A percentile compares a stretch with the other conserved stretches of the same genome.
Evolutionary conservation across 1,140 invertebrate species (phyloP).

Genomic region (Heliconius hewitsoni): DNA sequence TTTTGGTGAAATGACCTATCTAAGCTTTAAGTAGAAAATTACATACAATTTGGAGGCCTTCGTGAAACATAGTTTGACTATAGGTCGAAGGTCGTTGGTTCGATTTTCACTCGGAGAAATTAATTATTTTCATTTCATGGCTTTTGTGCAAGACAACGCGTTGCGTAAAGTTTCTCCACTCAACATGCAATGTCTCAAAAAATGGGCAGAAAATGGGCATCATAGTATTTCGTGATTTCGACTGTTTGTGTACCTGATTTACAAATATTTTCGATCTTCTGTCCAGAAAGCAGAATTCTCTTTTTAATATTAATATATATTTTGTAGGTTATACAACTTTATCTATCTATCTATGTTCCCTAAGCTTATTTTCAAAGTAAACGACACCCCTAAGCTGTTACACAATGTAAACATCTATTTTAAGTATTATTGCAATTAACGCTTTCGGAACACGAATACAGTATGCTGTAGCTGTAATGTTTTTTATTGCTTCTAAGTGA

Average conservation of each 20-base stretch:
- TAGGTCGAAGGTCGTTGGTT: too few species aligned
- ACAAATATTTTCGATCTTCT: too few species aligned
- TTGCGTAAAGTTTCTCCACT: too few species aligned
- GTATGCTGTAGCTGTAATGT: conserved; percentile 5
- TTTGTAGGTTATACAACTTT: not conserved
- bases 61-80: too few species aligned
- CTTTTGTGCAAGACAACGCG: too few species aligned
- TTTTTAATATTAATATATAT: not conserved
- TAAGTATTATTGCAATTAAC: conserved; percentile 7
- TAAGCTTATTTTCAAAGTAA: not conserved
- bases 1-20: not conserved
- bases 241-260: too few species aligned
- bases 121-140: too few species aligned
- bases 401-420: conserved; percentile 13
- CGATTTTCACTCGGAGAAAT: too few species aligned
- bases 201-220: too few species aligned
- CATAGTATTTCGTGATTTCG: too few species aligned
- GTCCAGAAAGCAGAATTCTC: too few species aligned
- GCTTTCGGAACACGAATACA: conserved; percentile 1
- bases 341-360: not conserved
- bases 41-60: not conserved
- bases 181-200: too few species aligned
- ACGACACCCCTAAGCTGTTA: not conserved
- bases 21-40: not conserved
- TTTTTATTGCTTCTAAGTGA: not conserved